These are phyloP conservation scores for Elgaria multicarinata DNA, from an alignment of 2,113 vertebrate species.

Conservation along the genomic window DNA sequence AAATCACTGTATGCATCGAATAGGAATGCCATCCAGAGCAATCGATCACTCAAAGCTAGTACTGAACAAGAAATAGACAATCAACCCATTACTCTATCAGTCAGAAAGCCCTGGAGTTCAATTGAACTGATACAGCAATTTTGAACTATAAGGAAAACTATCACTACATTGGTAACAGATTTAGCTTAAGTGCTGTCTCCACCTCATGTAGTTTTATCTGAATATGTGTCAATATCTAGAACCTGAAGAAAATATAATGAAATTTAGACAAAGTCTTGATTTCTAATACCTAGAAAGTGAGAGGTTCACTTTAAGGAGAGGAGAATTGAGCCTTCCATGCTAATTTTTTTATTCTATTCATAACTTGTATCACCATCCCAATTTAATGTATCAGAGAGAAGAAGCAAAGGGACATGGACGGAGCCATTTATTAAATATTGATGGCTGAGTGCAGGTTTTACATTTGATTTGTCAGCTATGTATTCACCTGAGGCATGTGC, in stretches of 20 bases:
- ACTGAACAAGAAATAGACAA: neutral
- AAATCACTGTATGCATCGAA: neutral
- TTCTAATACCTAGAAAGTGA: neutral
- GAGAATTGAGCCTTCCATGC: constrained; percentile 19
- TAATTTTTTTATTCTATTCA: constrained; percentile 30
- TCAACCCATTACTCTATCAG: neutral
- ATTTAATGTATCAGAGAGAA: constrained; percentile 14
- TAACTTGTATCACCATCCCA: neutral
- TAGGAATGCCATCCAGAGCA: neutral
- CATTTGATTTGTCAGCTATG: constrained; percentile 12
- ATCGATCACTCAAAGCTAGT: neutral
- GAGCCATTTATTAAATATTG: constrained; percentile 17
- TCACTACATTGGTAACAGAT: neutral
- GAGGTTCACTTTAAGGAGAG: constrained; percentile 25
- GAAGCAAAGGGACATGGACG: constrained; percentile 7
- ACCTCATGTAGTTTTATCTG: neutral
- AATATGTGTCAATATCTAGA: neutral
- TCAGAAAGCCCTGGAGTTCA: neutral
- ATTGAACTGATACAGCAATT: neutral
- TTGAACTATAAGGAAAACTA: neutral
- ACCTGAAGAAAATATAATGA: neutral
- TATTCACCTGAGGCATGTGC: constrained; percentile 37
- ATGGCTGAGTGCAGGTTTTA: constrained; percentile 5
- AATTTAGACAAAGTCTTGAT: neutral
- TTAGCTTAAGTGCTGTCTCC: constrained; percentile 9